Conservation (phyloP, 1,140 invertebrate species). For the Drosophila obscura region DNA sequence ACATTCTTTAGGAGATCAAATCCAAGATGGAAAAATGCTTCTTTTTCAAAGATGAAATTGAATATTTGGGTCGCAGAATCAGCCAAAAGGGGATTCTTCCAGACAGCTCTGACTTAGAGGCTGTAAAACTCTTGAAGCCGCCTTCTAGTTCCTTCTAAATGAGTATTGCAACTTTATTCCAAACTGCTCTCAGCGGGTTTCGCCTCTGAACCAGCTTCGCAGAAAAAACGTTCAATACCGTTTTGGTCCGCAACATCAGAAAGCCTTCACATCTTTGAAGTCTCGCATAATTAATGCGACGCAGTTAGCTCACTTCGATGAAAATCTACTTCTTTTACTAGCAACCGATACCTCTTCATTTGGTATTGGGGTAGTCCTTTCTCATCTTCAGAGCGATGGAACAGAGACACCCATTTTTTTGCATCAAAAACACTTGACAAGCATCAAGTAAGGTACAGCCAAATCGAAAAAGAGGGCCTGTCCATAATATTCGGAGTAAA, state of each 20-base stretch:
- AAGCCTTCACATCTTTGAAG: too few species aligned
- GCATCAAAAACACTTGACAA: too few species aligned
- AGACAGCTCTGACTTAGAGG: too few species aligned
- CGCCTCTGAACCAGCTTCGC: slow-evolving; percentile 3
- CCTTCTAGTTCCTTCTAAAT: background rate
- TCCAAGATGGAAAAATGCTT: too few species aligned
- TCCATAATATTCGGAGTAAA: slow-evolving; percentile 10
- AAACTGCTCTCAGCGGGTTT: slow-evolving; percentile 1
- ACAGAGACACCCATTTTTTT: too few species aligned
- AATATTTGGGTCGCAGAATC: background rate
- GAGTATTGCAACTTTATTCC: slow-evolving; percentile 12
- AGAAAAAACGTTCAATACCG: slow-evolving; percentile 1
- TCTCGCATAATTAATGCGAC: background rate
- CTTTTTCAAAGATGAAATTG: background rate
- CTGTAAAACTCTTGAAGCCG: too few species aligned
- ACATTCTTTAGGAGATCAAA: background rate
- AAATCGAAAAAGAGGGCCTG: slow-evolving; percentile 1
- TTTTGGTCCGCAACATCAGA: too few species aligned
- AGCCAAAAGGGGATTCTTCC: too few species aligned
- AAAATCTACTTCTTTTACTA: background rate
- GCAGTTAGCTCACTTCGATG: slow-evolving; percentile 8
- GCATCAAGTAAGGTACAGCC: too few species aligned
- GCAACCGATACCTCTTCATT: background rate
- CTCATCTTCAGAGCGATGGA: too few species aligned
- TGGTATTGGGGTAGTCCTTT: too few species aligned